phyloP scores from a whole-genome alignment of 2,888 invertebrate species.

The Electrophaes corylata region DNA sequence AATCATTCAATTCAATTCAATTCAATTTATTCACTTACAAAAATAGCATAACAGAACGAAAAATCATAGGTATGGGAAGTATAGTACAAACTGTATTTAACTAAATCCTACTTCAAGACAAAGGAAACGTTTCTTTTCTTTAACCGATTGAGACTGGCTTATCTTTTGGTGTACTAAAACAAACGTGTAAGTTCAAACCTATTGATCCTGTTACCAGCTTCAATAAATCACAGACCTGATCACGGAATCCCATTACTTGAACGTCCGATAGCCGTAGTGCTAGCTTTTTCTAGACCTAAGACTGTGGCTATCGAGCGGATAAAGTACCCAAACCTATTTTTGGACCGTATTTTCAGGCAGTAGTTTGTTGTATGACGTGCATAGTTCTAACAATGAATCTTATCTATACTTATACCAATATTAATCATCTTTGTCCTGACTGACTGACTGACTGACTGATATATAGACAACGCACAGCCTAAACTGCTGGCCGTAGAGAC shows the following conservation, averaged over 20 bases:
- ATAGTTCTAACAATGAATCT: no score
- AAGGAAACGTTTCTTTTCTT: constrained; percentile 22
- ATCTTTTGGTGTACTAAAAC: constrained; percentile 27
- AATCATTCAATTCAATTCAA: no score
- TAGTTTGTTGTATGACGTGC: no score
- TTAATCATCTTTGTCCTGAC: no score
- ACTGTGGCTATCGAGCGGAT: constrained; percentile 33
- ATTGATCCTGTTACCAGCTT: constrained; percentile 41
- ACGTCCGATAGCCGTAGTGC: constrained; percentile 57
- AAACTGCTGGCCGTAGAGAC: no score
- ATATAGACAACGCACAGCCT: no score
- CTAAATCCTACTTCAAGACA: constrained; percentile 13
- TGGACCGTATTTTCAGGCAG: no score
- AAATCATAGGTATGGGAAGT: no score
- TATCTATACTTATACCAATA: no score
- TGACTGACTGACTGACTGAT: no score
- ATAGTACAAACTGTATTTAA: background rate
- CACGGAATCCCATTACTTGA: constrained; percentile 61
- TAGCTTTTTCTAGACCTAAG: constrained; percentile 47
- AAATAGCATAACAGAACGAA: no score
- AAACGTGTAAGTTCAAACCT: constrained; percentile 40
- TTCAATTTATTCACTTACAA: no score
- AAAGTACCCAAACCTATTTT: background rate
- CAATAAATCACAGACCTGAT: constrained; percentile 54
- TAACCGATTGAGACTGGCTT: constrained; percentile 22